phyloP scores from a whole-genome alignment of 2,113 vertebrate species.

The Psammodynastes pulverulentus region DNA sequence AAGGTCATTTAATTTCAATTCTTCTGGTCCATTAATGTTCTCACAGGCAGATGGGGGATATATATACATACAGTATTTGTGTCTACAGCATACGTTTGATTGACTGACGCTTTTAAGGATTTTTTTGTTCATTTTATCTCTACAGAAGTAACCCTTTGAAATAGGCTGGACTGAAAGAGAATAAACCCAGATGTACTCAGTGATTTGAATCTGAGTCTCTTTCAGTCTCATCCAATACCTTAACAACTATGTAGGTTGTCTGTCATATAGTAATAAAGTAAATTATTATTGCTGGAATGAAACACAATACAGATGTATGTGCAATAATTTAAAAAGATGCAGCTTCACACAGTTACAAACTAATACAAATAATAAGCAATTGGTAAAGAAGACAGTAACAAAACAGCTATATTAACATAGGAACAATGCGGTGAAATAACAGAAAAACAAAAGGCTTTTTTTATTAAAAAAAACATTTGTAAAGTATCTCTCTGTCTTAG shows the following conservation, averaged over 20 bases:
- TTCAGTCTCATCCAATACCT: no score
- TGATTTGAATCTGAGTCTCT: background rate
- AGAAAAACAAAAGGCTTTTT: background rate
- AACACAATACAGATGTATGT: background rate
- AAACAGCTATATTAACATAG: background rate
- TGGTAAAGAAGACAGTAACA: background rate
- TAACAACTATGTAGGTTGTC: background rate
- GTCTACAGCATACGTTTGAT: background rate
- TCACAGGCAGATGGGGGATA: background rate
- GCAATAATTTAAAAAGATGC: background rate
- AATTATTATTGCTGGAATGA: background rate
- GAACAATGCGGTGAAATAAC: background rate
- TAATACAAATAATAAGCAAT: background rate
- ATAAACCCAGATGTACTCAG: background rate
- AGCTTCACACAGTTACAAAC: background rate
- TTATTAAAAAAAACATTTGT: background rate
- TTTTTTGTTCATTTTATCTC: background rate
- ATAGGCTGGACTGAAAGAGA: background rate
- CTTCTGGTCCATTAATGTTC: background rate
- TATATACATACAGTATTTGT: background rate
- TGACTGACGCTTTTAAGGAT: background rate
- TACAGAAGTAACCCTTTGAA: background rate
- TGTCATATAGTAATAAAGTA: background rate
- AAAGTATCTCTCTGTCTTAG: background rate
- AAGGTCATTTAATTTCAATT: background rate